phyloP scores from a whole-genome alignment of 2,888 invertebrate species.

The Rhingia campestris region DNA sequence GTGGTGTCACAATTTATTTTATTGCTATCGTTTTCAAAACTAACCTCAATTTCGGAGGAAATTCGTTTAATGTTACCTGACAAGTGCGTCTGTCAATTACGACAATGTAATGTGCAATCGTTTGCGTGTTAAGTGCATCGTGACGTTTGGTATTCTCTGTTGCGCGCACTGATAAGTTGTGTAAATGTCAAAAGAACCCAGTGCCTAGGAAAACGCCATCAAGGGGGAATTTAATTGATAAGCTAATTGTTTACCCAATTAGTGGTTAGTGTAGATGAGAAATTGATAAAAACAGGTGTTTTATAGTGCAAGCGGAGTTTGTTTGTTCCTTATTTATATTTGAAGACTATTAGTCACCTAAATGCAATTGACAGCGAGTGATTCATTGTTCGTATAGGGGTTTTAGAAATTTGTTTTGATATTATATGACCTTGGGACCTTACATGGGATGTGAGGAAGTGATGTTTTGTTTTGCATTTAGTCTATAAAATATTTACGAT shows the following conservation, averaged over 20 bases:
- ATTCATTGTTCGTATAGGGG: too few species aligned
- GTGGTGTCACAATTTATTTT: neutral
- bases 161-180: conserved; percentile 48
- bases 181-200: conserved; percentile 8
- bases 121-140: conserved; percentile 53
- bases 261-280: conserved; percentile 4
- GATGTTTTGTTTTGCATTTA: too few species aligned
- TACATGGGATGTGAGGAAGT: too few species aligned
- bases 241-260: conserved; percentile 39
- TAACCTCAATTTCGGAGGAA: neutral
- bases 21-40: neutral
- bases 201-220: neutral
- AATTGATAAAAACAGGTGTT: conserved; percentile 18
- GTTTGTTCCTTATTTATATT: neutral
- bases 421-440: too few species aligned
- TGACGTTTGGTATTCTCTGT: conserved; percentile 35
- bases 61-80: neutral
- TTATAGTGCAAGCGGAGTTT: neutral
- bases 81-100: neutral
- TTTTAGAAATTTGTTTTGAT: too few species aligned
- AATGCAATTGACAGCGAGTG: too few species aligned
- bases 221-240: conserved; percentile 34
- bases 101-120: conserved; percentile 27
- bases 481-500: too few species aligned
- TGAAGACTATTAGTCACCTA: neutral